Evolutionary conservation across 1,140 invertebrate species (phyloP), one percentile per base, ranked within the genome.

Genomic region (Drosophila willistoni): DNA sequence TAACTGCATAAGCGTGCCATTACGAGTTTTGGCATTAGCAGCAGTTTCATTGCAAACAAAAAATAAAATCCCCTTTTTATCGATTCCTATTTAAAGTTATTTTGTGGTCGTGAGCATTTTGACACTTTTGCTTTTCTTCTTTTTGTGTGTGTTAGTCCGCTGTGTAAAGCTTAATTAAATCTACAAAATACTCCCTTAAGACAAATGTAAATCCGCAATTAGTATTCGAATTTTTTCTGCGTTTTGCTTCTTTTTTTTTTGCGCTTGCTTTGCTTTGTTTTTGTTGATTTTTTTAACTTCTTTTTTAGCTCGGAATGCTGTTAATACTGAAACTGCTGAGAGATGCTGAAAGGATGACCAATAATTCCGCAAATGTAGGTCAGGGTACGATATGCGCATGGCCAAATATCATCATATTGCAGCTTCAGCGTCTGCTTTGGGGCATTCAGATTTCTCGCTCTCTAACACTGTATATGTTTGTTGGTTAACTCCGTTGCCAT

Each of bases 291-390:
- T 29, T 60, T 61, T 41, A 54, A 59, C 70, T 69, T 63, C 59
- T 73, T 70, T 70, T 51, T 51, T 51, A 51, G 17, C 44, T 22
- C 44, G 19, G 17, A 51, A 22, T 51, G 44, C 17, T 51, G 17
- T 19, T 51, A 22, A 51, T 22, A 51, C 44, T 51, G 44, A 51
- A 19, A 29, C 6, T 29, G 44, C 17, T 66, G 64, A 51, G 64
- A 51, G 41, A 39, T 65, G 76, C 80, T 83, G 80, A 19, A 51
- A 59, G 33, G 84, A 86, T 83, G 76, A 86, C 83, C 83, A 87
- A 87, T 89, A 89, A 87, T 63, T 65, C 36, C 29, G 77, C 29
- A 29, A 87, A 87, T 87, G 84, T 87, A 87, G 83, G 83, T 86
- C 83, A 86, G 83, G 83, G 59, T 69, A 61, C 64, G 61, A 67